Evolutionary conservation across 2,113 vertebrate genomes (phyloP).

Genomic region (Bubalus kerabau): DNA sequence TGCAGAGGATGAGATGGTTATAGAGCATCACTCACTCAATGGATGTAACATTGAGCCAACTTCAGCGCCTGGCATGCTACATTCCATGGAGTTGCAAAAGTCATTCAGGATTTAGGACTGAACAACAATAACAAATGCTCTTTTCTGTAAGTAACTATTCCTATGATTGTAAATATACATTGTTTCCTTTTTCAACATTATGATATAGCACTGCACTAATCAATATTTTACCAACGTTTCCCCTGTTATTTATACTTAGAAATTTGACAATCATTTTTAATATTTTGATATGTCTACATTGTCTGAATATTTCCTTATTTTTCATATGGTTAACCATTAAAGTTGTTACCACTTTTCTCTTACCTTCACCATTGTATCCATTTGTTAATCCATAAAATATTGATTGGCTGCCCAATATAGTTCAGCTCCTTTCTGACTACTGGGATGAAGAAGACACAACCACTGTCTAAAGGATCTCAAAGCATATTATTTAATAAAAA

Average conservation of each 20-base stretch:
- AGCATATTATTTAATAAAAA: background rate
- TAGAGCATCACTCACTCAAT: background rate
- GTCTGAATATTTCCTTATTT: background rate
- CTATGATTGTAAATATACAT: background rate
- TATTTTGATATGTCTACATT: background rate
- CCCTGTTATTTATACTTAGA: background rate
- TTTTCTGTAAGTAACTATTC: background rate
- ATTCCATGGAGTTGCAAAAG: background rate
- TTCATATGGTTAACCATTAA: background rate
- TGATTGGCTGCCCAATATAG: background rate
- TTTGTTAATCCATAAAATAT: background rate
- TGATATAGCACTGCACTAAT: background rate
- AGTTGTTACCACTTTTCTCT: background rate
- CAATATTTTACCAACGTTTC: background rate
- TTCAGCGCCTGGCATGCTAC: background rate
- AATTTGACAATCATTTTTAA: background rate
- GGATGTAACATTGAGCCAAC: background rate
- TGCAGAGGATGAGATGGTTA: background rate
- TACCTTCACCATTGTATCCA: rapidly evolving
- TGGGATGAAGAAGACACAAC: too few relatives aligned
- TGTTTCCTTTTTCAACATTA: background rate
- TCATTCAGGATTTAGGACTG: background rate
- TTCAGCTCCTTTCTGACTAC: background rate
- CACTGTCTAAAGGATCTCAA: background rate
- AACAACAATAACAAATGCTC: background rate